A percentile compares a stretch with the other conserved stretches of the same genome.
Evolutionary conservation across 2,797 vertebrate genomes (phyloP).

Genomic region (Ataeniobius toweri): DNA sequence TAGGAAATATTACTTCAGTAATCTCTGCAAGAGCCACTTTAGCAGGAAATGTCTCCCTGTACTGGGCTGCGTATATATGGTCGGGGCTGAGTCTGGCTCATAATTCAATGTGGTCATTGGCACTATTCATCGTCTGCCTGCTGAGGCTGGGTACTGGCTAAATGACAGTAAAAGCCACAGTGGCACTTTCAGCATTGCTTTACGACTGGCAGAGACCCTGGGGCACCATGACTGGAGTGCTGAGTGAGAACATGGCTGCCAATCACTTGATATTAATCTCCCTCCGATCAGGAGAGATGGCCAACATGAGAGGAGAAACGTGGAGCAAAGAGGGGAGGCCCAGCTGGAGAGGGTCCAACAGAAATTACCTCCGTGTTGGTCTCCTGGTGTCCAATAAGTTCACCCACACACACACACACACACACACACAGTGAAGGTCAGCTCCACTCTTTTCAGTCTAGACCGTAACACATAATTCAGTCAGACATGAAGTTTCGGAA

Average conservation of each 20-base stretch:
- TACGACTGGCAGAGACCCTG: conserved; percentile 60
- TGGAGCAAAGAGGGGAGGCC: conserved; percentile 32
- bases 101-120: conserved; percentile 64
- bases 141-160: conserved; percentile 53
- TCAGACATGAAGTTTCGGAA: conserved; percentile 4
- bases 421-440: conserved; percentile 43
- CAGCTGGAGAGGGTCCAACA: conserved; percentile 48
- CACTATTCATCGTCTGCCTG: conserved; percentile 63
- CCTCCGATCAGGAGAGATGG: conserved; percentile 47
- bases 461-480: conserved; percentile 1
- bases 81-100: conserved; percentile 54
- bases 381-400: conserved; percentile 10
- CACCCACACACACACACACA: conserved; percentile 27
- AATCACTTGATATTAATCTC: conserved; percentile 70
- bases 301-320: conserved; percentile 20
- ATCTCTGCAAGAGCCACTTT: conserved; percentile 72
- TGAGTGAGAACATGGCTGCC: conserved; percentile 65
- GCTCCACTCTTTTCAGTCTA: conserved; percentile 13
- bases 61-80: conserved; percentile 64
- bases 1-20: conserved; percentile 70
- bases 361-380: conserved; percentile 36
- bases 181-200: conserved; percentile 63
- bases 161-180: conserved; percentile 66
- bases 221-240: conserved; percentile 57
- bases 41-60: conserved; percentile 67